Evolutionary conservation across 64 coral and sea anemone genomes (phyloP).

Genomic region (Trachythela sp.): DNA sequence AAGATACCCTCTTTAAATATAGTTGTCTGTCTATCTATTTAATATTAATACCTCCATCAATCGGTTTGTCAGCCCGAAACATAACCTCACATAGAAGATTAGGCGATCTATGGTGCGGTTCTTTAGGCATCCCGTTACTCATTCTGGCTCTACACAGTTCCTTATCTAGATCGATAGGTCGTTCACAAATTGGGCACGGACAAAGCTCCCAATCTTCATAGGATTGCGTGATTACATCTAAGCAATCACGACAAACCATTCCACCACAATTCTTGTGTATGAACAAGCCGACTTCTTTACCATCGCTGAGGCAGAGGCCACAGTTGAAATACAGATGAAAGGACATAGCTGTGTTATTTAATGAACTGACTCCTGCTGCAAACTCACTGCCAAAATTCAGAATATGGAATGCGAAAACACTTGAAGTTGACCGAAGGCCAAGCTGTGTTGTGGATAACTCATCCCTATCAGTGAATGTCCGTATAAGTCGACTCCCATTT

Average conservation of each 20-base stretch:
- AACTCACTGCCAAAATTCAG: neutral
- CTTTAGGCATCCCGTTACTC: neutral
- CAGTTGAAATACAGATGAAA: conserved; percentile 6
- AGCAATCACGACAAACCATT: conserved; percentile 1
- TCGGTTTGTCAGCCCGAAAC: neutral
- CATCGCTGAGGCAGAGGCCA: conserved; percentile 3
- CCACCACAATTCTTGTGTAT: conserved; percentile 4
- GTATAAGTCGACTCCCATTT: neutral
- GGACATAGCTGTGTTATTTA: neutral
- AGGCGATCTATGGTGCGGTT: neutral
- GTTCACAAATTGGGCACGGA: neutral
- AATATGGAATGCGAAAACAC: neutral
- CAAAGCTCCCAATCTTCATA: neutral
- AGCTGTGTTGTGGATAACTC: neutral
- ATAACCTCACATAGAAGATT: neutral
- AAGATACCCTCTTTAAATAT: no score
- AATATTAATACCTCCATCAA: no score
- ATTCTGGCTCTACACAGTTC: neutral
- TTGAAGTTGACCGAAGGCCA: neutral
- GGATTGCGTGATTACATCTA: neutral
- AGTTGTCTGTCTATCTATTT: no score
- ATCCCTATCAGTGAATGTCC: neutral
- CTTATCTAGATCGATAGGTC: neutral
- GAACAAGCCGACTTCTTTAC: neutral
- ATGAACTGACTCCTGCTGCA: neutral